Evolutionary conservation across 2,888 invertebrate genomes (phyloP).

Genomic region (Ennomos erosarius): DNA sequence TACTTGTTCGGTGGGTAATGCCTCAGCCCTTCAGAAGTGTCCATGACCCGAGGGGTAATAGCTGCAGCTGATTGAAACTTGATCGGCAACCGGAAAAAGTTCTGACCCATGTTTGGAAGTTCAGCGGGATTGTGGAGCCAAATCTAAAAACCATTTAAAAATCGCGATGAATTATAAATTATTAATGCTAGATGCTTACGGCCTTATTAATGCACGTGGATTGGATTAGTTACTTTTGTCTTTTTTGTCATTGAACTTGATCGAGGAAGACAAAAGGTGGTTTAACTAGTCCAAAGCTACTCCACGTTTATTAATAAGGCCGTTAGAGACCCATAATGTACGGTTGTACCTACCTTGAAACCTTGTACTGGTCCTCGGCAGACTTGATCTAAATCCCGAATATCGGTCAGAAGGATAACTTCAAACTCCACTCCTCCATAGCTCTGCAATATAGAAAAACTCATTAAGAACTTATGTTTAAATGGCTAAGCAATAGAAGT

Average conservation of each 20-base stretch:
- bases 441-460: conserved; percentile 45
- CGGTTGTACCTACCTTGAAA: conserved; percentile 77
- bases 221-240: too few relatives aligned
- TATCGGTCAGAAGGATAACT: conserved; percentile 70
- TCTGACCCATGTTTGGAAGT: conserved; percentile 85
- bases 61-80: conserved; percentile 86
- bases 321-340: too few relatives aligned
- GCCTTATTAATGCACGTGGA: too few relatives aligned
- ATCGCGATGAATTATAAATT: background rate
- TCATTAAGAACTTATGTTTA: background rate
- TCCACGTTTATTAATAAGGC: too few relatives aligned
- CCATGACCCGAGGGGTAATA: conserved; percentile 87
- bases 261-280: too few relatives aligned
- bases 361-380: conserved; percentile 88
- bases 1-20: conserved; percentile 82
- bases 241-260: too few relatives aligned
- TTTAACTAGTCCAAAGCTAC: too few relatives aligned
- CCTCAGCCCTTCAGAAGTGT: conserved; percentile 85
- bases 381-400: conserved; percentile 84
- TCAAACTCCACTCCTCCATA: conserved; percentile 73
- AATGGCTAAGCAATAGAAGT: background rate
- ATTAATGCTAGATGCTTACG: too few relatives aligned
- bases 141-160: conserved; percentile 58
- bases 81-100: conserved; percentile 87
- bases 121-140: conserved; percentile 86